Evolutionary conservation across 2,797 vertebrate species (phyloP), one percentile per base, ranked within the genome.

Genomic region (Sylvia borin): DNA sequence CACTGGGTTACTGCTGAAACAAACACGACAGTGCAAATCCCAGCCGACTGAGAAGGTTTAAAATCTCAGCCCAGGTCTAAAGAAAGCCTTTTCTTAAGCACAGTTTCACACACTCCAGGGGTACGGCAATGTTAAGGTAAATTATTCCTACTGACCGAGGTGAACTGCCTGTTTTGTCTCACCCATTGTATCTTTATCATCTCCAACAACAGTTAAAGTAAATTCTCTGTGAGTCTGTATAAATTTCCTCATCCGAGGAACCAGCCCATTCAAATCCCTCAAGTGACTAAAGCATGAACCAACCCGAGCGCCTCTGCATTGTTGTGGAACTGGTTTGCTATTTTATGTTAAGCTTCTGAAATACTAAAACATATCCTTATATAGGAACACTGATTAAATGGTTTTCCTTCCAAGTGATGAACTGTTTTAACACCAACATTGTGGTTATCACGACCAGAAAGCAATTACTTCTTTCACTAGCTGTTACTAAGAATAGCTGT

Each of bases 401-500:
- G 61, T 66, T 92, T 85, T 80, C 68, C 83, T 87, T 85, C 77
- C 68, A 94, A 89, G 78, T 53, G 82, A 91, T 40, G 85, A 93
- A 88, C 88, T 68, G 86, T 79, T 95, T 70, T 80, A 93, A 86
- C 87, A 95, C 92, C 92, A 93, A 76, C 85, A 75, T n/a, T 88
- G 91, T 72, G 68, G 94, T 97, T 93, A 65, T 95, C 81, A 18
- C 79, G 26, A 95, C 88, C 90, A 95, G 92, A 95, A 88, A 89
- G 93, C 94, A 94, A 95, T 89, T 92, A 90, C 88, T 90, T 93
- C 75, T 94, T 93, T 91, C 96, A 86, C 91, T 90, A 88, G 89
- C 91, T 81, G 93, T 94, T 85, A 71, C 95, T 84, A 93, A 85
- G 89, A 97, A 95, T 93, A 96, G 92, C 25, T 36, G 72, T 51